These are phyloP conservation scores for Melanostigma gelatinosum DNA, from an alignment of 2,113 vertebrate genomes.

Conservation along the genomic window DNA sequence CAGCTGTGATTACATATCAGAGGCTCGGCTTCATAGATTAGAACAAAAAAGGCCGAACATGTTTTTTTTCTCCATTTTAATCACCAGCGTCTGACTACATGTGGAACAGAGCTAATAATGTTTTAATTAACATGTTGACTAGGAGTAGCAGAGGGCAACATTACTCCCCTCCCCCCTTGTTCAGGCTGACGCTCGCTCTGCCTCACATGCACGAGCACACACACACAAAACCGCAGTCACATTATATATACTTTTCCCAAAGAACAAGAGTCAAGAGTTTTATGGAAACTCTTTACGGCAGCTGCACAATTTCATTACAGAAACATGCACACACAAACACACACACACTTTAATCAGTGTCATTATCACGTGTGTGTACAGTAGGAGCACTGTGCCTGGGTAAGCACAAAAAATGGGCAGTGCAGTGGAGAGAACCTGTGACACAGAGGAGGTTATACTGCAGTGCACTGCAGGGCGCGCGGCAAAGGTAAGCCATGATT, in stretches of 20 bases:
- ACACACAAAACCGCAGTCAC: slow-evolving; percentile 17
- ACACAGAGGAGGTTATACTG: slow-evolving; percentile 46
- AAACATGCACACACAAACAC: neutral
- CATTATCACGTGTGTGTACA: neutral
- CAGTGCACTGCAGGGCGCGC: slow-evolving; percentile 29
- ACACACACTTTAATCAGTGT: neutral
- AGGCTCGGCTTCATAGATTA: slow-evolving; percentile 62
- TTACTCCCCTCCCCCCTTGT: slow-evolving; percentile 35
- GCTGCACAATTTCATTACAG: slow-evolving; percentile 7
- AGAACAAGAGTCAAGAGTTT: neutral
- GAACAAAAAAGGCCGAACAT: slow-evolving; percentile 62
- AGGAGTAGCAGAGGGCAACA: slow-evolving; percentile 66
- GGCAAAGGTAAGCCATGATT: slow-evolving; percentile 64
- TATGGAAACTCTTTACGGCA: neutral
- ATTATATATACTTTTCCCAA: neutral
- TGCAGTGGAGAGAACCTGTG: slow-evolving; percentile 4
- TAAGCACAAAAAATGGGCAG: slow-evolving; percentile 1
- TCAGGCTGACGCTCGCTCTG: slow-evolving; percentile 20
- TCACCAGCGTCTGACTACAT: slow-evolving; percentile 69
- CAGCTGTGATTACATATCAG: slow-evolving; percentile 76
- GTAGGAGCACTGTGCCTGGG: neutral
- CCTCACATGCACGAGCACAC: slow-evolving; percentile 7
- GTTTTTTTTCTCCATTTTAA: slow-evolving; percentile 74
- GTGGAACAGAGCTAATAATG: slow-evolving; percentile 79
- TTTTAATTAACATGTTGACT: slow-evolving; percentile 83